Evolutionary conservation across 2,888 invertebrate genomes (phyloP).

Genomic region (Rotaria socialis): DNA sequence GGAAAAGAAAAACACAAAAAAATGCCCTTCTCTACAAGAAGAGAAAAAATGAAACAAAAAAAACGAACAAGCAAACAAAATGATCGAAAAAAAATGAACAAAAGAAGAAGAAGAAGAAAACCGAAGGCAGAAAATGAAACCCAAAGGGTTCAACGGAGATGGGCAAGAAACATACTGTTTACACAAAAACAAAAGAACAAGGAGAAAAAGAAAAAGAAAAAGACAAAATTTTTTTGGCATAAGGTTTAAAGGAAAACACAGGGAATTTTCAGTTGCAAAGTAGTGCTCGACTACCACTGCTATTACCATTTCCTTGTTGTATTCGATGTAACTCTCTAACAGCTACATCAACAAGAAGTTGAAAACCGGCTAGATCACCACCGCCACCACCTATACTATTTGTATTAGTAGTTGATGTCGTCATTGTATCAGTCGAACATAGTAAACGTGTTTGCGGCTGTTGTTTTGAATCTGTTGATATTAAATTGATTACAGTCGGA

Average conservation of each 20-base stretch:
- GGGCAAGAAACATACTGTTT: slow-evolving; percentile 3
- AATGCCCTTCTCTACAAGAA: not conserved
- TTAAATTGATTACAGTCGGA: not conserved
- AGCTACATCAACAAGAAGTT: slow-evolving; percentile 36
- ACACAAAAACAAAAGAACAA: not conserved
- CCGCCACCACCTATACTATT: slow-evolving; percentile 5
- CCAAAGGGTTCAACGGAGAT: slow-evolving; percentile 9
- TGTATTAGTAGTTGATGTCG: not conserved
- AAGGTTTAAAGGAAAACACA: not conserved
- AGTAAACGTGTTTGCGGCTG: not conserved
- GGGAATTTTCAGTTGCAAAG: not conserved
- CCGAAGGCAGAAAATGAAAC: not conserved
- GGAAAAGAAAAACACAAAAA: not conserved
- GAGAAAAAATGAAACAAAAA: not conserved
- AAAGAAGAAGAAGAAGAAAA: not conserved
- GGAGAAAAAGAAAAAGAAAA: not conserved
- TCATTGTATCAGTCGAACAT: not conserved
- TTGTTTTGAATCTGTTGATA: not conserved
- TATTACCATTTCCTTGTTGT: slow-evolving; percentile 32
- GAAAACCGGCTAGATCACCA: slow-evolving; percentile 36
- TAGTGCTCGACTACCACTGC: not conserved
- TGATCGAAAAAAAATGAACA: slow-evolving; percentile 26
- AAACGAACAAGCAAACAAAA: slow-evolving; percentile 21
- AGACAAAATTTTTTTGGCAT: not conserved
- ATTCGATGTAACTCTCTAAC: slow-evolving; percentile 32